Evolutionary conservation across 2,888 invertebrate species (phyloP).

Genomic region (Polymixis flavicincta): DNA sequence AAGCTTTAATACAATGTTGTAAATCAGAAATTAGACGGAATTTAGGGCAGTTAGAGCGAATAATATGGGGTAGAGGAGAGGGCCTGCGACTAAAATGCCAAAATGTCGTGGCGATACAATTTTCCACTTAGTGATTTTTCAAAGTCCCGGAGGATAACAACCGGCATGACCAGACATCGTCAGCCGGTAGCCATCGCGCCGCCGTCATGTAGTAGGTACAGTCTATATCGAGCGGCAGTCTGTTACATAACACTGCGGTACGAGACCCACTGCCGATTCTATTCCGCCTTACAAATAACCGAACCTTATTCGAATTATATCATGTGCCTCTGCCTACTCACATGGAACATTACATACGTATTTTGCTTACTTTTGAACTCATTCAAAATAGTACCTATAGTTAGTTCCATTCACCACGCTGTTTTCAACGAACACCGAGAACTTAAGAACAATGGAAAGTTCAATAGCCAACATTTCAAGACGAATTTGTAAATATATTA

Average conservation of each 20-base stretch:
- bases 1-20: conserved; percentile 21
- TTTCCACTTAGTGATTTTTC: conserved; percentile 72
- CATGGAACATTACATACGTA: conserved; percentile 17
- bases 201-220: conserved; percentile 73
- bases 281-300: conserved; percentile 73
- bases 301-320: conserved; percentile 65
- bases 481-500: conserved; percentile 9
- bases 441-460: not conserved
- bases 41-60: conserved; percentile 7
- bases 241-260: conserved; percentile 88
- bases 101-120: conserved; percentile 65
- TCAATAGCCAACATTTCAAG: not conserved
- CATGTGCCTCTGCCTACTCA: conserved; percentile 35
- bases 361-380: conserved; percentile 19
- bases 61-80: conserved; percentile 8
- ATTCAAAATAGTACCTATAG: not conserved
- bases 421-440: not conserved
- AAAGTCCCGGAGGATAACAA: conserved; percentile 69
- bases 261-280: conserved; percentile 76
- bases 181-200: conserved; percentile 73
- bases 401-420: conserved; percentile 6
- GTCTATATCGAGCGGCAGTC: conserved; percentile 83
- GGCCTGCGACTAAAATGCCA: conserved; percentile 9
- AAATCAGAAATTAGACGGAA: conserved; percentile 37
- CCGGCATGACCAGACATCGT: conserved; percentile 72